Evolutionary conservation across 1,140 invertebrate genomes (phyloP).

Genomic region (Musca vetustissima): DNA sequence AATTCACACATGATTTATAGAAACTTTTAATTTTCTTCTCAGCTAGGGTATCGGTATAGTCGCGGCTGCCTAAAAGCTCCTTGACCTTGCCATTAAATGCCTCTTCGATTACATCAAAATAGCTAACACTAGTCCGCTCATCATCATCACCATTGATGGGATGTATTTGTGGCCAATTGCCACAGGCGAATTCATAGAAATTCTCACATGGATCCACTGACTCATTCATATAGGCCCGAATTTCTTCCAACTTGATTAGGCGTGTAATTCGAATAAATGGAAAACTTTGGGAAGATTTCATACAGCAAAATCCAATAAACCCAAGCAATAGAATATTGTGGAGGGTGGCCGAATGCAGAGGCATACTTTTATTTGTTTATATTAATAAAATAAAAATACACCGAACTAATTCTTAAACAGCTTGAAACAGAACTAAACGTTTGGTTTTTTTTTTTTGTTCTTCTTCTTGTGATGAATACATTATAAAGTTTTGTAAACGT

Average conservation of each 20-base stretch:
- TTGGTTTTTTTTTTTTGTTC: no score
- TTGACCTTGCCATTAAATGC: slow-evolving; percentile 36
- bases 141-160: slow-evolving; percentile 25
- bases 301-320: no score
- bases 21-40: slow-evolving; percentile 39
- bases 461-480: no score
- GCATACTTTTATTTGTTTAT: no score
- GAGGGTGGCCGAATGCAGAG: no score
- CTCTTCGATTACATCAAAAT: slow-evolving; percentile 38
- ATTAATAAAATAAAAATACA: no score
- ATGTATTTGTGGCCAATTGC: slow-evolving; percentile 61
- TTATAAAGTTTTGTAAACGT: no score
- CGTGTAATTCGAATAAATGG: no score
- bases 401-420: no score
- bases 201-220: slow-evolving; percentile 63
- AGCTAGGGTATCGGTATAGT: slow-evolving; percentile 21
- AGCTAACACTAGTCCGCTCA: slow-evolving; percentile 32
- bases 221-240: slow-evolving; percentile 55
- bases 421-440: no score
- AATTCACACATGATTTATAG: slow-evolving; percentile 32
- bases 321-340: no score
- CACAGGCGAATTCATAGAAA: slow-evolving; percentile 67
- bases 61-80: slow-evolving; percentile 25
- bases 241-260: slow-evolving; percentile 34
- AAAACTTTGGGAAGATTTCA: no score